Percentiles rank a stretch among this genome's conserved stretches.
These are phyloP conservation scores for Chrysina gloriosa DNA, from an alignment of 2,888 invertebrate species.

Conservation along the genomic window DNA sequence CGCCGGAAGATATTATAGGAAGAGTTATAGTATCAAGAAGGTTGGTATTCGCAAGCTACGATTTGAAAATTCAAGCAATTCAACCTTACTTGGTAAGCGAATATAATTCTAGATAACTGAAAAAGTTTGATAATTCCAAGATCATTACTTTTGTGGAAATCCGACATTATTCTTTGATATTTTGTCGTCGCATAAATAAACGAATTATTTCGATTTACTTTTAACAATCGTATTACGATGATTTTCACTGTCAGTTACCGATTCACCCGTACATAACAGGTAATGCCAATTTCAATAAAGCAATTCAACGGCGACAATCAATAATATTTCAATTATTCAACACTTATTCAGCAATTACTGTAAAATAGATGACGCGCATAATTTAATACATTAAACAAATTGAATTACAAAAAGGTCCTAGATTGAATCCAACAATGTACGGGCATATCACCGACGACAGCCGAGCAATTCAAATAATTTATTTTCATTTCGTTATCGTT, in stretches of 20 bases:
- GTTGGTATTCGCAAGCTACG: too few relatives aligned
- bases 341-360: conserved; percentile 21
- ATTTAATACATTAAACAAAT: conserved; percentile 19
- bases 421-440: conserved; percentile 14
- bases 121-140: too few relatives aligned
- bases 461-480: conserved; percentile 22
- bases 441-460: conserved; percentile 15
- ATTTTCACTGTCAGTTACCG: too few relatives aligned
- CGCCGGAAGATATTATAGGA: neutral
- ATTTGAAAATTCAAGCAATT: too few relatives aligned
- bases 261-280: too few relatives aligned
- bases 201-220: too few relatives aligned
- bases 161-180: too few relatives aligned
- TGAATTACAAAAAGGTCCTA: conserved; percentile 26
- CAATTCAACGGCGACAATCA: neutral
- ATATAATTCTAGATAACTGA: too few relatives aligned
- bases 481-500: conserved; percentile 19
- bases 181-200: too few relatives aligned
- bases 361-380: conserved; percentile 15
- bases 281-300: neutral
- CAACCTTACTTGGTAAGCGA: too few relatives aligned
- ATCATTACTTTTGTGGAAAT: too few relatives aligned
- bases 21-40: neutral
- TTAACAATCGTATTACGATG: too few relatives aligned
- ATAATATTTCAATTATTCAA: conserved; percentile 34